Percentiles rank a stretch among this genome's conserved stretches.
Conservation (phyloP, 1,140 invertebrate genomes). For the Mactra quadrangularis region DNA sequence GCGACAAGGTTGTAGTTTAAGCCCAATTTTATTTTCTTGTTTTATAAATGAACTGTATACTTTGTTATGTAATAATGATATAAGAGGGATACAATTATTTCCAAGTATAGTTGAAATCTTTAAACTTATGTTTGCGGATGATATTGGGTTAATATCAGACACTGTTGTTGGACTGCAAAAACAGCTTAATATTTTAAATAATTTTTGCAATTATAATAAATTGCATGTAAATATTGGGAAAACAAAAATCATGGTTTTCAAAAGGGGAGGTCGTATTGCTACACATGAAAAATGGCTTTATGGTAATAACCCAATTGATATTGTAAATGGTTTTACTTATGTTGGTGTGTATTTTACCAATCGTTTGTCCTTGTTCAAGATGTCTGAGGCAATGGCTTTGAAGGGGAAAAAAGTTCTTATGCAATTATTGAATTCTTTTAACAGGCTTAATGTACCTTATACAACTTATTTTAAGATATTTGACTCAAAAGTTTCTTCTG, state of each 20-base stretch:
- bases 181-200: conserved; percentile 11
- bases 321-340: conserved; percentile 21
- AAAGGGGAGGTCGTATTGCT: conserved; percentile 2
- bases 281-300: conserved; percentile 1
- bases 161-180: conserved; percentile 33
- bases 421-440: not conserved
- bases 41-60: no score
- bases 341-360: no score
- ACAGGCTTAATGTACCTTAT: not conserved
- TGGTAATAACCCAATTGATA: not conserved
- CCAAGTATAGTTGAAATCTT: no score
- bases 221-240: conserved; percentile 22
- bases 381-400: not conserved
- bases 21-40: no score
- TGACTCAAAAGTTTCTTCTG: conserved; percentile 14
- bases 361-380: conserved; percentile 1
- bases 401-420: not conserved
- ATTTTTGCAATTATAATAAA: not conserved
- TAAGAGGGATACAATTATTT: no score
- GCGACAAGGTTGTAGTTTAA: no score
- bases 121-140: conserved; percentile 43
- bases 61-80: no score
- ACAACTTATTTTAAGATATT: conserved; percentile 4
- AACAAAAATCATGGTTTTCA: conserved; percentile 19
- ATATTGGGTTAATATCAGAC: conserved; percentile 26